These are phyloP conservation scores for Ganaspis sp. DNA, from an alignment of 1,140 invertebrate genomes.

Conservation along the genomic window DNA sequence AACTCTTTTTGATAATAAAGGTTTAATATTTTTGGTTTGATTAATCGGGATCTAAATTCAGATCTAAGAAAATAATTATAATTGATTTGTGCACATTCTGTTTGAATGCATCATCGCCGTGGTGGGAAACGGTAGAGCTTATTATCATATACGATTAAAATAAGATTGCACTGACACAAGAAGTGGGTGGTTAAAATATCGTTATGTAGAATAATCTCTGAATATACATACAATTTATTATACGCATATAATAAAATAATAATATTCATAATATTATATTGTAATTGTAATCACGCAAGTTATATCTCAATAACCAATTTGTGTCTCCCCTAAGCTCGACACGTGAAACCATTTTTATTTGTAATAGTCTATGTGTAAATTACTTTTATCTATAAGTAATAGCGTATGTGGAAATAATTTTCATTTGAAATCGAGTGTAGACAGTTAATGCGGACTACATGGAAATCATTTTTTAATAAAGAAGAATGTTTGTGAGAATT, in stretches of 20 bases:
- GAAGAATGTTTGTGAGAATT: neutral
- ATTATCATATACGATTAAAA: slow-evolving; percentile 31
- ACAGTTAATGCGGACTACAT: neutral
- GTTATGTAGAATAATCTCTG: slow-evolving; percentile 5
- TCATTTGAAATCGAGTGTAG: neutral
- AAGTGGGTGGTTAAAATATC: neutral
- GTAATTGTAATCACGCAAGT: slow-evolving; percentile 9
- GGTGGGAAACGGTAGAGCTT: slow-evolving; percentile 33
- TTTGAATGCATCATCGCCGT: neutral
- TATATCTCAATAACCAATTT: slow-evolving; percentile 2
- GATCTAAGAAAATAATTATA: slow-evolving; percentile 8
- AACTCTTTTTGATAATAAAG: neutral
- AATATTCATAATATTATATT: neutral
- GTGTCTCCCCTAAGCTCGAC: slow-evolving; percentile 4
- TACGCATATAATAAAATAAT: neutral
- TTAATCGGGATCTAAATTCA: slow-evolving; percentile 8
- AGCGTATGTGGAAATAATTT: neutral
- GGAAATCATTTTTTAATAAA: neutral
- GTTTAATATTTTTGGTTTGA: neutral
- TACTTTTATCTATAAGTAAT: no score
- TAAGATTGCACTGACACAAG: neutral
- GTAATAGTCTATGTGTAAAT: no score
- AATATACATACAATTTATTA: neutral
- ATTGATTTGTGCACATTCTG: neutral
- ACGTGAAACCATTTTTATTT: slow-evolving; percentile 6